These are phyloP conservation scores for Aphodius sticticus DNA, from an alignment of 2,888 invertebrate species.

Conservation along the genomic window DNA sequence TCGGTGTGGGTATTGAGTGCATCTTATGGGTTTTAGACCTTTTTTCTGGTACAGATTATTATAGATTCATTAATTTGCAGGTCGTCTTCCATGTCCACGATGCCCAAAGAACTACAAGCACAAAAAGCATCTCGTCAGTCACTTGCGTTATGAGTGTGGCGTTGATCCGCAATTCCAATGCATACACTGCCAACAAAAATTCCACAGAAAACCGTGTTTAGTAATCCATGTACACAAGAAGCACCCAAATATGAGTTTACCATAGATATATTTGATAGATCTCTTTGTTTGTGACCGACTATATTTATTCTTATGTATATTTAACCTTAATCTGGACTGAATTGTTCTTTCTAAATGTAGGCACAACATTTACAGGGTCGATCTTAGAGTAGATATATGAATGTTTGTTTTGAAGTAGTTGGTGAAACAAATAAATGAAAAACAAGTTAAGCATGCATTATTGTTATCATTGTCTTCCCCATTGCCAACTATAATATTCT, in stretches of 20 bases:
- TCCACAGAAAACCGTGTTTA: conserved; percentile 51
- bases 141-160: conserved; percentile 56
- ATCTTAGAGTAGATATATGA: too few relatives aligned
- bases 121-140: conserved; percentile 75
- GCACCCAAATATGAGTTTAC: background rate
- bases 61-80: conserved; percentile 14
- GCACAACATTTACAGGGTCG: too few relatives aligned
- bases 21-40: background rate
- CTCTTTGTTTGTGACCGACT: too few relatives aligned
- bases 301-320: too few relatives aligned
- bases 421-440: too few relatives aligned
- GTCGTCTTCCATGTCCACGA: conserved; percentile 30
- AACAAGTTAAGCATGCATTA: too few relatives aligned
- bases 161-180: conserved; percentile 41
- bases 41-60: too few relatives aligned
- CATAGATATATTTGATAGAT: background rate
- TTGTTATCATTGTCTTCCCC: too few relatives aligned
- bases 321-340: too few relatives aligned
- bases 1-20: background rate
- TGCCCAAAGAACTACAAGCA: conserved; percentile 64
- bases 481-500: too few relatives aligned
- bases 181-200: conserved; percentile 48
- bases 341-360: too few relatives aligned
- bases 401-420: too few relatives aligned
- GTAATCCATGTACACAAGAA: conserved; percentile 20